These are phyloP conservation scores for Drosophila nigritarsus DNA, from an alignment of 2,888 invertebrate species.

Conservation along the genomic window DNA sequence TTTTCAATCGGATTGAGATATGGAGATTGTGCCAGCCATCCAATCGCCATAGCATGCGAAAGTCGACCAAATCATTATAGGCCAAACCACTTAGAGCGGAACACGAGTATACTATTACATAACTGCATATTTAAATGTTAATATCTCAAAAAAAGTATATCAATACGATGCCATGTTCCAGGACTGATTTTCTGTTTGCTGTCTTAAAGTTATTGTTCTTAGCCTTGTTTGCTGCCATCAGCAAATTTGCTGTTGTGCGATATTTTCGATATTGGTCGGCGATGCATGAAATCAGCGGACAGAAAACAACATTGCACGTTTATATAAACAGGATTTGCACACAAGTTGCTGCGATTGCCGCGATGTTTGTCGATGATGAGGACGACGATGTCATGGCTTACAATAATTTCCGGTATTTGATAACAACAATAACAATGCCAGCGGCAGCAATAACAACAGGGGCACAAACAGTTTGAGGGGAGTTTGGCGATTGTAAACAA, in stretches of 20 bases:
- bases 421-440: constrained; percentile 52
- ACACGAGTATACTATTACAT: background rate
- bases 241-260: constrained; percentile 21
- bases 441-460: constrained; percentile 11
- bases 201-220: constrained; percentile 34
- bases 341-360: constrained; percentile 53
- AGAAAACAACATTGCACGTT: constrained; percentile 35
- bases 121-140: background rate
- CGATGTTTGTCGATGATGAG: constrained; percentile 52
- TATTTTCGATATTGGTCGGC: constrained; percentile 52
- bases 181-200: background rate
- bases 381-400: constrained; percentile 52
- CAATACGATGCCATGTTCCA: background rate
- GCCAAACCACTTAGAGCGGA: too few relatives aligned
- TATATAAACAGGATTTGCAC: constrained; percentile 75
- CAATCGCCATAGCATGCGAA: background rate
- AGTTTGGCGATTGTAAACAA: constrained; percentile 76
- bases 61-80: background rate
- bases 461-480: constrained; percentile 12
- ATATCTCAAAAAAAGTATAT: background rate
- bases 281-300: constrained; percentile 73
- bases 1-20: background rate
- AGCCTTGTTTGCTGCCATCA: constrained; percentile 25
- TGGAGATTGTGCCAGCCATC: background rate
- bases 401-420: constrained; percentile 81